Evolutionary conservation across 2,888 invertebrate genomes (phyloP).

Genomic region (Netelia virgata): DNA sequence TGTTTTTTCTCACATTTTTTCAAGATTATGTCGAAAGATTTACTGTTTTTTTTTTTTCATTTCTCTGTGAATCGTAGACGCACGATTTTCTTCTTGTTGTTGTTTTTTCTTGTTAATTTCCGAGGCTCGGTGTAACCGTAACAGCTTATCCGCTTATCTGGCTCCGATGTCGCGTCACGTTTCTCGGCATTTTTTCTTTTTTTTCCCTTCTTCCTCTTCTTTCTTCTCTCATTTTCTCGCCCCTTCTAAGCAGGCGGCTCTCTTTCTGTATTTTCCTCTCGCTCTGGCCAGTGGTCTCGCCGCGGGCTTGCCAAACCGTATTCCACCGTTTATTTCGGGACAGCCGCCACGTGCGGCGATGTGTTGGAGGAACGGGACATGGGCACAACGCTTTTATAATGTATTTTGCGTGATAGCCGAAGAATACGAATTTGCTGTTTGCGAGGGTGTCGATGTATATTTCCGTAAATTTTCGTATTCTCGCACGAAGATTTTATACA

Average conservation of each 20-base stretch:
- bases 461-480: neutral
- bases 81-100: neutral
- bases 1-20: slow-evolving; percentile 26
- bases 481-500: too few relatives aligned
- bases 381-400: slow-evolving; percentile 46
- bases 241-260: slow-evolving; percentile 25
- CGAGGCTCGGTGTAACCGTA: neutral
- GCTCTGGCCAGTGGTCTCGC: slow-evolving; percentile 74
- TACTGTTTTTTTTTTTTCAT: slow-evolving; percentile 7
- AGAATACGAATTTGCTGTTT: slow-evolving; percentile 33
- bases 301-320: slow-evolving; percentile 79
- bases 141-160: slow-evolving; percentile 49
- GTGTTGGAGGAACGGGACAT: slow-evolving; percentile 75
- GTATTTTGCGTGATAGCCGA: slow-evolving; percentile 58
- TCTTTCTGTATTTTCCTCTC: slow-evolving; percentile 56
- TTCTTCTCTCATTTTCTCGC: slow-evolving; percentile 6
- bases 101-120: neutral
- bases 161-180: slow-evolving; percentile 63
- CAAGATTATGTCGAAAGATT: neutral
- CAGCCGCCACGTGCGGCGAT: slow-evolving; percentile 80
- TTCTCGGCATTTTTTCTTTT: slow-evolving; percentile 47
- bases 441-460: slow-evolving; percentile 53
- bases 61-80: neutral
- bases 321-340: slow-evolving; percentile 81
- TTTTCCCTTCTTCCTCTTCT: slow-evolving; percentile 17